Evolutionary conservation across 2,888 invertebrate genomes (phyloP).

Genomic region (Adelphocoris suturalis): DNA sequence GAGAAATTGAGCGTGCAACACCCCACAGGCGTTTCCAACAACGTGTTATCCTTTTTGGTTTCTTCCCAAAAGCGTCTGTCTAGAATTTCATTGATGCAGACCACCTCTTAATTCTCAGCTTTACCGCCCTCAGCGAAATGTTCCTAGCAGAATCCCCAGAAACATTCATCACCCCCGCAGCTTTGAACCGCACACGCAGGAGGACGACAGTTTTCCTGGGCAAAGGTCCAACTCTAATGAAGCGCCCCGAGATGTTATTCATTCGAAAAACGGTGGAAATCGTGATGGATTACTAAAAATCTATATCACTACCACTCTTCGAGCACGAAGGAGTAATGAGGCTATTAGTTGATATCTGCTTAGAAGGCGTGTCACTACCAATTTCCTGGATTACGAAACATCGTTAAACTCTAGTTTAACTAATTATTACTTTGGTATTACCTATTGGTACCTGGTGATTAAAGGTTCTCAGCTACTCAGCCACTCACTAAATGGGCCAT

Average conservation of each 20-base stretch:
- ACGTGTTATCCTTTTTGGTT: conserved; percentile 13
- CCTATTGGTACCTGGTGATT: too few relatives aligned
- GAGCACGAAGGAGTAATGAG: background rate
- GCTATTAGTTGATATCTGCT: background rate
- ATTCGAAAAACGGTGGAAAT: background rate
- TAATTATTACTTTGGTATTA: background rate
- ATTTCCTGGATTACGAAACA: background rate
- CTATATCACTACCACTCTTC: background rate
- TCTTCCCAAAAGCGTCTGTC: background rate
- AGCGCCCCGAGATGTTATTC: background rate
- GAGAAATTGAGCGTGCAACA: too few relatives aligned
- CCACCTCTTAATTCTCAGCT: background rate
- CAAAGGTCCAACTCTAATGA: background rate
- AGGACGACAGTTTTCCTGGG: conserved; percentile 28
- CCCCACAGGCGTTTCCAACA: too few relatives aligned
- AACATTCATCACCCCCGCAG: background rate
- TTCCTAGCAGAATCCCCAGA: background rate
- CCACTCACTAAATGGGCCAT: too few relatives aligned
- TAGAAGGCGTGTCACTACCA: background rate
- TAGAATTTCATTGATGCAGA: conserved; percentile 6
- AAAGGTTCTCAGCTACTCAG: too few relatives aligned
- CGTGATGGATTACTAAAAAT: background rate
- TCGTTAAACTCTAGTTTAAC: background rate
- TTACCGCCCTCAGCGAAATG: background rate
- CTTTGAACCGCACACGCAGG: background rate